Conservation (phyloP, 2,113 vertebrate species). For the Scartelaos histophorus region DNA sequence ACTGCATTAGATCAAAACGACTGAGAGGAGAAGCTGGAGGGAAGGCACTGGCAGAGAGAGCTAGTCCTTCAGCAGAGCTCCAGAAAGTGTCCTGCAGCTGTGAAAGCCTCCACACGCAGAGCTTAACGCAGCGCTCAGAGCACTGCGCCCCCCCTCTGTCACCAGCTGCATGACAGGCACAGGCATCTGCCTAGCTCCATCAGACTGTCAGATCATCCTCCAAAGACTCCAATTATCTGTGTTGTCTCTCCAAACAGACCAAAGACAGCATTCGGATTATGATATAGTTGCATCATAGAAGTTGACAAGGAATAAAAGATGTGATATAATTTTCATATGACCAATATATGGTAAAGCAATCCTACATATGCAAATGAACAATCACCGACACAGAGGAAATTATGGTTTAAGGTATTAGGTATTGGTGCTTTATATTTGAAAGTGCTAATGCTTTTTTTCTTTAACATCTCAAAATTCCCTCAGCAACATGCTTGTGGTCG, state of each 20-base stretch:
- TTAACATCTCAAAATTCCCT: background rate
- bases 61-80: slow-evolving; percentile 26
- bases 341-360: background rate
- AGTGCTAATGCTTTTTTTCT: background rate
- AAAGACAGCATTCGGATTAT: background rate
- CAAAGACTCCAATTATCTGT: slow-evolving; percentile 28
- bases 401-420: background rate
- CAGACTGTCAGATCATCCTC: slow-evolving; percentile 11
- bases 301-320: no score
- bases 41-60: slow-evolving; percentile 32
- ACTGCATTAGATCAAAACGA: slow-evolving; percentile 47
- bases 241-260: background rate
- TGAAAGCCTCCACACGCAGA: slow-evolving; percentile 22
- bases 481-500: slow-evolving; percentile 12
- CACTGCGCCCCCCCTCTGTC: slow-evolving; percentile 29
- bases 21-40: slow-evolving; percentile 29
- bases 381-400: background rate
- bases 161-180: slow-evolving; percentile 64
- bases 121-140: background rate
- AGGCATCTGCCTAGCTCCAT: slow-evolving; percentile 36
- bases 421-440: background rate
- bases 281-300: background rate
- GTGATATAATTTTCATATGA: background rate
- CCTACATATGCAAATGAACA: no score
- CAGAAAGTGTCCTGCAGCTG: slow-evolving; percentile 23